Base-by-base conservation (phyloP, 2,888 invertebrate genomes). In the Agrochola lota region DNA sequence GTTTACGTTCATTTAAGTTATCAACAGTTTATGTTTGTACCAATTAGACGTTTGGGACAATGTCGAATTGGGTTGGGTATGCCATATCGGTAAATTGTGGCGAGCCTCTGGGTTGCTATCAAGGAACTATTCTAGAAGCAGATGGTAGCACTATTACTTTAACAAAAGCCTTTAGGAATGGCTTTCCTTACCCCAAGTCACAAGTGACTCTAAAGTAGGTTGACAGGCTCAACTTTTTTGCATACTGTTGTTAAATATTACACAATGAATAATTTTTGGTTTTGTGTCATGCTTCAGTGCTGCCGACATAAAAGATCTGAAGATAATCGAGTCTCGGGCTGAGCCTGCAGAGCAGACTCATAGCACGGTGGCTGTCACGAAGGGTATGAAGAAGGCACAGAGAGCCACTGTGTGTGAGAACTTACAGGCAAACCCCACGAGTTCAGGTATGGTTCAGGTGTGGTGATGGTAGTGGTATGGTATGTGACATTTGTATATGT, bases 41-140 rank as follows among this genome's bases (percentile, higher is more conserved):
- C 46, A 76, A 57, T 57, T 63, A 72, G 6, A 63, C 15, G 55
- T 30, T 73, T 66, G 49, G 23, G 30, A 91, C 26, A 63, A 97
- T 97, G 97, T 96, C 97, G 82, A 95, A 97, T 88, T 98, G 97
- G 97, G 93, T 98, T 84, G 99, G 99, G 72, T 98, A 98, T 93
- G 98, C 98, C 86, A 98, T 99, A 85, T 98, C 99, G 30, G 98
- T 99, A 80, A 98, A 98, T 93, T 99, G 99, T 94, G 97, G 97
- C 46, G 98, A 98, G 80, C 97, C 97, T 67, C 94, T 98, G 83
- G 98, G 98, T 69, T 98, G 98, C 81, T 99, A 98, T 92, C 99
- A 99, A 95, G 98, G 97, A 57, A 97, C 97, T 67, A 99, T 99
- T 83, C 95, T 97, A 75, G 97, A 97, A 89, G 98, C 98, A 46